phyloP scores from a whole-genome alignment of 2,888 invertebrate genomes.

The Cephus rjabovi region DNA sequence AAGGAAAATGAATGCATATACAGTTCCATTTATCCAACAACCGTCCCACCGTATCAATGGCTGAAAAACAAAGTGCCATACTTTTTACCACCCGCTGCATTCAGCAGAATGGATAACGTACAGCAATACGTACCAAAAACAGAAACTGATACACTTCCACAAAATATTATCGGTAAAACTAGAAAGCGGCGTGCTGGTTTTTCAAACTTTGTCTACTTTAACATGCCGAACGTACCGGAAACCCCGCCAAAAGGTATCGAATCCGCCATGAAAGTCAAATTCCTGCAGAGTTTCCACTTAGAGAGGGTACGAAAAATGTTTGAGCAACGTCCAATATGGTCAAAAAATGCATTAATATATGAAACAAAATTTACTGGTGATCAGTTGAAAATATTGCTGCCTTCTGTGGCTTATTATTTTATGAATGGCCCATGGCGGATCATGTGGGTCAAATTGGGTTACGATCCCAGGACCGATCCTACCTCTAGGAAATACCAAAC shows the following conservation, averaged over 20 bases:
- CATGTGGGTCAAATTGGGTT: slow-evolving; percentile 91
- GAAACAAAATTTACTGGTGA: slow-evolving; percentile 73
- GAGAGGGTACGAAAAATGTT: slow-evolving; percentile 71
- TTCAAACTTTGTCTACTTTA: slow-evolving; percentile 74
- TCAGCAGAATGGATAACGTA: slow-evolving; percentile 79
- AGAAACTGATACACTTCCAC: slow-evolving; percentile 49
- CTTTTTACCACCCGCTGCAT: slow-evolving; percentile 81
- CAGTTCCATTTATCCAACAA: slow-evolving; percentile 74
- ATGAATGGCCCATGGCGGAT: slow-evolving; percentile 92
- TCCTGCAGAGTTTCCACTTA: slow-evolving; percentile 58
- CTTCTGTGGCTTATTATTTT: slow-evolving; percentile 87
- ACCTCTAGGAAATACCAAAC: slow-evolving; percentile 87
- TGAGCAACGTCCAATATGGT: slow-evolving; percentile 91
- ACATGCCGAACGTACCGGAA: slow-evolving; percentile 73
- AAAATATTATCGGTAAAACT: slow-evolving; percentile 68
- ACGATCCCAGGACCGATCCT: slow-evolving; percentile 88
- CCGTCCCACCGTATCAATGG: slow-evolving; percentile 71
- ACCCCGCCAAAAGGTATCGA: slow-evolving; percentile 73
- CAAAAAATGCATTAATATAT: slow-evolving; percentile 79
- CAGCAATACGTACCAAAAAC: slow-evolving; percentile 59
- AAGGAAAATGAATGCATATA: slow-evolving; percentile 72
- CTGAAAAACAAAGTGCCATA: slow-evolving; percentile 71
- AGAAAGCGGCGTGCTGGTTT: slow-evolving; percentile 71
- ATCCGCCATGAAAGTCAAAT: slow-evolving; percentile 67
- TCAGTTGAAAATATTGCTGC: slow-evolving; percentile 82